phyloP scores from a whole-genome alignment of 1,140 invertebrate genomes.

The Drosophila prosaltans region DNA sequence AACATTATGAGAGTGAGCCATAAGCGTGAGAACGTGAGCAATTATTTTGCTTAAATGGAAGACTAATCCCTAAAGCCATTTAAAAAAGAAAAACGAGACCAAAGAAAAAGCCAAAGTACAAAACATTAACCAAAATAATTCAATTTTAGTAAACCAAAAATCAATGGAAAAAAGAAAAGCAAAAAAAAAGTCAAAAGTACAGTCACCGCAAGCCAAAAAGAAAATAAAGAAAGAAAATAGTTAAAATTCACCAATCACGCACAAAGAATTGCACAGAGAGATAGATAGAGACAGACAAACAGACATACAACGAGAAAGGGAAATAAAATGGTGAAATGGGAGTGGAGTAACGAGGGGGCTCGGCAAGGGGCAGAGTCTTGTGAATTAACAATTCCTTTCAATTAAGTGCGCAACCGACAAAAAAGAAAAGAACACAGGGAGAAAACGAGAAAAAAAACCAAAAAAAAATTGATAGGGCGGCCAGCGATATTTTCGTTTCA shows the following conservation, averaged over 20 bases:
- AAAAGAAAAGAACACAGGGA: conserved; percentile 36
- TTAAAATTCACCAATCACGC: conserved; percentile 63
- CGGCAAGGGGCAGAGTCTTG: conserved; percentile 31
- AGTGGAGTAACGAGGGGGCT: not conserved
- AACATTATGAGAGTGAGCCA: conserved; percentile 19
- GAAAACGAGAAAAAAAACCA: conserved; percentile 28
- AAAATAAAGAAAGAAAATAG: conserved; percentile 28
- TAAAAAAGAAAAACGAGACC: not conserved
- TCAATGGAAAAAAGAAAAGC: not conserved
- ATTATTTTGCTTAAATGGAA: conserved; percentile 62
- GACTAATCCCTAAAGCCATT: conserved; percentile 5
- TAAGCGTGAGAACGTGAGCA: conserved; percentile 69
- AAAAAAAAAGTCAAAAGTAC: not conserved
- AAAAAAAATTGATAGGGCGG: conserved; percentile 30
- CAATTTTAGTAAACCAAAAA: not conserved
- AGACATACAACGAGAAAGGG: not conserved
- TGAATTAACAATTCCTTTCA: conserved; percentile 79
- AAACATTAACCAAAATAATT: conserved; percentile 14
- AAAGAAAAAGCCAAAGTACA: not conserved
- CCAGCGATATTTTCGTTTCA: conserved; percentile 77
- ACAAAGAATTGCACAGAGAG: conserved; percentile 47
- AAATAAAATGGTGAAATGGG: too few relatives aligned
- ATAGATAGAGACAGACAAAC: not conserved
- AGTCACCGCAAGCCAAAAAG: conserved; percentile 27
- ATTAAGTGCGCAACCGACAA: conserved; percentile 73